Conservation (phyloP, 2,113 vertebrate species). For the Salvelinus sp. region DNA sequence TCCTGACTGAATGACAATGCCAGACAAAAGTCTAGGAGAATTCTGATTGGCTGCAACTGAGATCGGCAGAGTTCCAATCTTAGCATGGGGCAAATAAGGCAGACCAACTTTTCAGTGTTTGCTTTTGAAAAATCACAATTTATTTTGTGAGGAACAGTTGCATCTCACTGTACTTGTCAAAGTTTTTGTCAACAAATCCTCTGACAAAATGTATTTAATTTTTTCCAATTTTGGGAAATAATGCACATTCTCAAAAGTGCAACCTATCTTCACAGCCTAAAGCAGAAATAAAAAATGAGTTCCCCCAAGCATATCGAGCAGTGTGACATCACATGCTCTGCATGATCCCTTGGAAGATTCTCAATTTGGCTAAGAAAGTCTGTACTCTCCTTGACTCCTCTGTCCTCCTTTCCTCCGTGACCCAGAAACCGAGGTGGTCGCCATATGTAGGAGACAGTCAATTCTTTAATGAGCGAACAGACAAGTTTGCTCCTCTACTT, state of each 20-base stretch:
- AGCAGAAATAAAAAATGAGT: neutral
- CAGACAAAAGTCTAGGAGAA: slow-evolving; percentile 26
- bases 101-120: neutral
- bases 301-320: neutral
- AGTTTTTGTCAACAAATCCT: neutral
- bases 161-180: neutral
- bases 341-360: too few relatives aligned
- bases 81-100: neutral
- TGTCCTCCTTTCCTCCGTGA: too few relatives aligned
- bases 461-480: neutral
- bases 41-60: slow-evolving; percentile 47
- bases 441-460: neutral
- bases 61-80: slow-evolving; percentile 1
- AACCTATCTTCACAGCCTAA: neutral
- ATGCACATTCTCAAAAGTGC: neutral
- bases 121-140: neutral
- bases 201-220: neutral
- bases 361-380: too few relatives aligned
- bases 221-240: neutral
- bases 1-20: slow-evolving; percentile 35
- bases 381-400: too few relatives aligned
- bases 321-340: too few relatives aligned
- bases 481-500: too few relatives aligned
- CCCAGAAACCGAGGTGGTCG: neutral
- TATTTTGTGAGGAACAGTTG: neutral